phyloP scores from a whole-genome alignment of 2,113 vertebrate species.

The Petrocephalus zakoni region DNA sequence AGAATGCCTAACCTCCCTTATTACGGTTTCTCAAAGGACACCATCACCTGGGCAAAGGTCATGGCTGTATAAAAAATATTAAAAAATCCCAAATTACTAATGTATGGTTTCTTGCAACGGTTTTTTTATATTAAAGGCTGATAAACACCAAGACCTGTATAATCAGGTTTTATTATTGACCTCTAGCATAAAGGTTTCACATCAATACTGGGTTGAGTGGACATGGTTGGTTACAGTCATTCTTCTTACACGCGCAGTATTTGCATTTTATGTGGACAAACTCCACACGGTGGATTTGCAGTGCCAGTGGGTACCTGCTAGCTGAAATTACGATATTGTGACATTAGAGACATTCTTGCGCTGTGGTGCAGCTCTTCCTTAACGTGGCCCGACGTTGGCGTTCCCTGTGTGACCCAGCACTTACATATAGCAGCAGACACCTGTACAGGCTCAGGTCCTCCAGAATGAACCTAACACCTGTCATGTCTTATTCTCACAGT shows the following conservation, averaged over 20 bases:
- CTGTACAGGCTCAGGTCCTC: neutral
- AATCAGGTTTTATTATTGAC: neutral
- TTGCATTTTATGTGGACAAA: conserved; percentile 33
- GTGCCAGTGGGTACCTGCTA: rapidly evolving
- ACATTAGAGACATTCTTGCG: neutral
- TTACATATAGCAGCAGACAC: neutral
- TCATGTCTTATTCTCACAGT: neutral
- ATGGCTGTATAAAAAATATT: neutral
- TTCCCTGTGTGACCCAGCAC: neutral
- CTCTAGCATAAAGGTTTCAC: conserved; percentile 8
- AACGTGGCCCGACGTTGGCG: neutral
- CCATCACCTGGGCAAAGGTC: neutral
- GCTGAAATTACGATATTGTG: conserved; percentile 19
- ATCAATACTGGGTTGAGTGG: conserved; percentile 24
- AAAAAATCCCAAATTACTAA: neutral
- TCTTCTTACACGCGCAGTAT: conserved; percentile 39
- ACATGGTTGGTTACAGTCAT: conserved; percentile 29
- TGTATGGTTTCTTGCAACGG: neutral
- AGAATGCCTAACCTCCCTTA: neutral
- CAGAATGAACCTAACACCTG: conserved; percentile 12
- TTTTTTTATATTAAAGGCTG: neutral
- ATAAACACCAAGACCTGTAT: neutral
- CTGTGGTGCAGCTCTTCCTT: neutral
- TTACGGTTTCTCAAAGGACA: neutral
- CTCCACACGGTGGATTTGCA: conserved; percentile 40